Percentiles rank a stretch among this genome's conserved stretches.
phyloP scores from a whole-genome alignment of 2,113 vertebrate species.

The Ginglymostoma cirratum region DNA sequence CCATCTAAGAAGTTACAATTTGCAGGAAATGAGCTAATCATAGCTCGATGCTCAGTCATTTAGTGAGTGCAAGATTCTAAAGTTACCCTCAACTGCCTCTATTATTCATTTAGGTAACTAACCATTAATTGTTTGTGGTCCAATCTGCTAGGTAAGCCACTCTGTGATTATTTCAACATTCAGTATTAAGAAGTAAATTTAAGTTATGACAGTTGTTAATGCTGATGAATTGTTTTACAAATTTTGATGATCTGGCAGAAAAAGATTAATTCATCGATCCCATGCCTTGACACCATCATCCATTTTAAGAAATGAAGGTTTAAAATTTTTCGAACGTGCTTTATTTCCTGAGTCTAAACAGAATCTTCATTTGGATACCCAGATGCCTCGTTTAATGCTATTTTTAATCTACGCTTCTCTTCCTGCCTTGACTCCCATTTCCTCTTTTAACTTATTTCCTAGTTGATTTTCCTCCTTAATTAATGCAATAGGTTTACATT shows the following conservation, averaged over 20 bases:
- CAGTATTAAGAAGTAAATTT: neutral
- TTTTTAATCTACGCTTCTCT: neutral
- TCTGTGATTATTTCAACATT: neutral
- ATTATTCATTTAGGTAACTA: neutral
- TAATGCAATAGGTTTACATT: neutral
- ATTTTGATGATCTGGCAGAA: neutral
- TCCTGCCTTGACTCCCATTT: too few species aligned
- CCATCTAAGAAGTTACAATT: neutral
- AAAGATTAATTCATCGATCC: neutral
- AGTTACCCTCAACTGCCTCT: neutral
- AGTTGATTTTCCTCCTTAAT: neutral
- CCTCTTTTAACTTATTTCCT: neutral
- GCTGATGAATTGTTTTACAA: neutral
- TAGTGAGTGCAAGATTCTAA: neutral
- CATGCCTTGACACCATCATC: neutral
- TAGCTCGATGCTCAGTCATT: neutral
- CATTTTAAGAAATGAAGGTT: neutral
- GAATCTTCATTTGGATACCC: too few species aligned
- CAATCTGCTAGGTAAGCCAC: neutral
- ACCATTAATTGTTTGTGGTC: neutral
- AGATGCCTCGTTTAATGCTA: neutral
- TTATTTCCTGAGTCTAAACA: neutral
- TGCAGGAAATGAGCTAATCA: neutral
- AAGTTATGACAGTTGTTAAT: neutral
- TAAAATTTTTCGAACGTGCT: neutral